Conservation (phyloP, 23 tunicate genomes). For the Pegea sp. region DNA sequence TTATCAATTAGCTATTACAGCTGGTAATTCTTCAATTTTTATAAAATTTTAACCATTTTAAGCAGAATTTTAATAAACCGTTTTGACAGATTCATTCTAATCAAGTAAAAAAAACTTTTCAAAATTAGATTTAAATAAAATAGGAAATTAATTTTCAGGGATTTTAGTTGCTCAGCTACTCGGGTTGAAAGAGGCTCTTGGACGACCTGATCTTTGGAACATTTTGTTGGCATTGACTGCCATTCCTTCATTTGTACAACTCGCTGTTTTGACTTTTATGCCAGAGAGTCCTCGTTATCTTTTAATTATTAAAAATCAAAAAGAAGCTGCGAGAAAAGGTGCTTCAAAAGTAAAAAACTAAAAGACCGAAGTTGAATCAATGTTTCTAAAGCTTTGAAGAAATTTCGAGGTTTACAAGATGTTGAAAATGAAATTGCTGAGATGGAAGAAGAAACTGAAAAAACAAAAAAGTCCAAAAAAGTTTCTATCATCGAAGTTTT, state of each 20-base stretch:
- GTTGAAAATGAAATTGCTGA: conserved; percentile 35
- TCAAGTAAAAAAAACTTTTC: not conserved
- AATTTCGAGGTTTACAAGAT: conserved; percentile 39
- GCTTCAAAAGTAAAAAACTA: not conserved
- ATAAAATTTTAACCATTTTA: too few species aligned
- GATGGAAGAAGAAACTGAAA: conserved; percentile 32
- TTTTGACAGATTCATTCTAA: not conserved
- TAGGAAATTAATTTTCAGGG: conserved; percentile 6
- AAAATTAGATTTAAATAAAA: not conserved
- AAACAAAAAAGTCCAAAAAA: conserved; percentile 12
- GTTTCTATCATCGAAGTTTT: conserved; percentile 20
- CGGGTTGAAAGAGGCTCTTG: conserved; percentile 37
- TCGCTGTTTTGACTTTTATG: conserved; percentile 18
- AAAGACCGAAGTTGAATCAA: too few species aligned
- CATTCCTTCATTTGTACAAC: conserved; percentile 30
- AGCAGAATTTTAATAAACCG: too few species aligned
- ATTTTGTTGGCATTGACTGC: conserved; percentile 36
- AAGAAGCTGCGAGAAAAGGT: conserved; percentile 41
- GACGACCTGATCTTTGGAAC: conserved; percentile 34
- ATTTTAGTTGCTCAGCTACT: conserved; percentile 32
- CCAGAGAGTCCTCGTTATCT: conserved; percentile 59
- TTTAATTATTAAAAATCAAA: conserved; percentile 27
- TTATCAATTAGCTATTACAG: conserved; percentile 54
- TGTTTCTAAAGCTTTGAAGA: conserved; percentile 35
- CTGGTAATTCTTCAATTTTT: conserved; percentile 26